Evolutionary conservation across 2,113 vertebrate species (phyloP).

Genomic region (Hepsetus odoe): DNA sequence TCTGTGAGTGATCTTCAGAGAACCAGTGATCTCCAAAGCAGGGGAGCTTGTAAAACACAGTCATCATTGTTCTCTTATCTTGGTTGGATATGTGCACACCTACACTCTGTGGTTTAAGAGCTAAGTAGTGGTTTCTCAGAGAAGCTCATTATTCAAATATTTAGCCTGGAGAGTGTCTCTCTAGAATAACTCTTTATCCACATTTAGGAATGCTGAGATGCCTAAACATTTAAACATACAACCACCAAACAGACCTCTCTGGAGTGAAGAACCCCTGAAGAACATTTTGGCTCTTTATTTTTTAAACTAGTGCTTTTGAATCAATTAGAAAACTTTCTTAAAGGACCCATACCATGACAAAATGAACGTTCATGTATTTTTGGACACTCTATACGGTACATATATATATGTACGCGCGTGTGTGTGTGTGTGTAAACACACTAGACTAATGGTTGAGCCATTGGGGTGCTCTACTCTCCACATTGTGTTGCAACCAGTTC

Average conservation of each 20-base stretch:
- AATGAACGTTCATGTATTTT: too few relatives aligned
- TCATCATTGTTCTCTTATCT: conserved; percentile 69
- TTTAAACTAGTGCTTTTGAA: too few relatives aligned
- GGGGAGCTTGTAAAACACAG: conserved; percentile 59
- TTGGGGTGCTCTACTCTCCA: not conserved
- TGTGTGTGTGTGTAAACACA: too few relatives aligned
- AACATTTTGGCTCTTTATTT: too few relatives aligned
- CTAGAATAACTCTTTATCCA: not conserved
- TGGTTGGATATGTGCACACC: conserved; percentile 33
- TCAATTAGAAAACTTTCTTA: not conserved
- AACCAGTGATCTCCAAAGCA: conserved; percentile 56
- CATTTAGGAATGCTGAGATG: not conserved
- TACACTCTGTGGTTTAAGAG: not conserved
- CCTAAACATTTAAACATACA: too few relatives aligned
- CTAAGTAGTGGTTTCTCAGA: not conserved
- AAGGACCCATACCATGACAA: too few relatives aligned
- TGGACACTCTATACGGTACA: too few relatives aligned
- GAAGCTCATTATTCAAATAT: conserved; percentile 2
- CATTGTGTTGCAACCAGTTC: conserved; percentile 4
- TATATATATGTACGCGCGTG: too few relatives aligned
- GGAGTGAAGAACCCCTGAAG: too few relatives aligned
- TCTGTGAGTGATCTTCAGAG: conserved; percentile 60
- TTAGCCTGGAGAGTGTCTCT: not conserved
- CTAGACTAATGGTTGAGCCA: not conserved
- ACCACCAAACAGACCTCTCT: too few relatives aligned